phyloP scores from a whole-genome alignment of 2,113 vertebrate species.

The Heteronetta atricapilla region DNA sequence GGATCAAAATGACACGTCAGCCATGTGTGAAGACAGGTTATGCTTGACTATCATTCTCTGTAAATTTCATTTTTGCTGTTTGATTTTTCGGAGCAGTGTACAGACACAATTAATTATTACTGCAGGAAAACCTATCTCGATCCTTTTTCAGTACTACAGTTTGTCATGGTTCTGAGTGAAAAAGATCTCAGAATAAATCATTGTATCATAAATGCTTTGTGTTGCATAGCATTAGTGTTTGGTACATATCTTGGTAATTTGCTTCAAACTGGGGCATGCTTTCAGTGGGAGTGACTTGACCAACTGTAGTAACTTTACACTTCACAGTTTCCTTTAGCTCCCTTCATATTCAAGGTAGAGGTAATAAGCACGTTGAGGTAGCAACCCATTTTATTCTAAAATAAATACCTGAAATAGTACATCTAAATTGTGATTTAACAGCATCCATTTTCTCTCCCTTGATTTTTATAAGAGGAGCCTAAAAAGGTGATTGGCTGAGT shows the following conservation, averaged over 20 bases:
- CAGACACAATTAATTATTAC: background rate
- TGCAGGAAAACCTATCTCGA: background rate
- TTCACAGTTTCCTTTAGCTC: background rate
- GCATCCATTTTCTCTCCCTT: background rate
- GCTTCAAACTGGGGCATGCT: background rate
- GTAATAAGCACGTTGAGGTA: background rate
- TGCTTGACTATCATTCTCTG: background rate
- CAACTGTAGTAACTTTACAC: background rate
- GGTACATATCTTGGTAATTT: background rate
- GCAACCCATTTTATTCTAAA: background rate
- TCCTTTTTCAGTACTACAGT: background rate
- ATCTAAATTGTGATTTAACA: background rate
- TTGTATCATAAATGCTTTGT: background rate
- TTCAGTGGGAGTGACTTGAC: background rate
- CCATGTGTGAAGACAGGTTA: background rate
- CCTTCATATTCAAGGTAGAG: background rate
- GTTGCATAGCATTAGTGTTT: background rate
- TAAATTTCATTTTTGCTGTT: background rate
- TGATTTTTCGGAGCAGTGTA: background rate
- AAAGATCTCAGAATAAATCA: background rate
- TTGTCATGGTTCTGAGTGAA: background rate
- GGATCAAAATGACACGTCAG: background rate
- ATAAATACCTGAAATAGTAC: background rate
- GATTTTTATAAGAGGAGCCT: background rate
- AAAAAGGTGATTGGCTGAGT: background rate